These are phyloP conservation scores for Drosophila varians DNA, from an alignment of 1,140 invertebrate genomes.

Conservation along the genomic window DNA sequence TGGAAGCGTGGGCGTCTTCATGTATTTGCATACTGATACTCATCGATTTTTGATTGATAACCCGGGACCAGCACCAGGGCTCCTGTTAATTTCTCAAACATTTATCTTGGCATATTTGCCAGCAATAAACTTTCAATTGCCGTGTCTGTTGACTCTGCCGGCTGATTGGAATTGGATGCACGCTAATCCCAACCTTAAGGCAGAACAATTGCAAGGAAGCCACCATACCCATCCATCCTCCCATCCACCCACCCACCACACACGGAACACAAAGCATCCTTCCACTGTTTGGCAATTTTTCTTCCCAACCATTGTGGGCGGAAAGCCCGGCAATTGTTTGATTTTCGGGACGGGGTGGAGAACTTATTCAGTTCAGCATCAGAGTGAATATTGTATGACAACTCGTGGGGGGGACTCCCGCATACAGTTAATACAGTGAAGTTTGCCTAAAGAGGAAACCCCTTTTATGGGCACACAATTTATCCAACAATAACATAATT, in stretches of 20 bases:
- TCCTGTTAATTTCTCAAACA: slow-evolving; percentile 36
- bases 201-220: slow-evolving; percentile 5
- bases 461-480: background rate
- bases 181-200: slow-evolving; percentile 6
- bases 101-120: slow-evolving; percentile 55
- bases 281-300: slow-evolving; percentile 6
- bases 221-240: background rate
- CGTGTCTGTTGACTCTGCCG: slow-evolving; percentile 45
- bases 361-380: background rate
- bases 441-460: background rate
- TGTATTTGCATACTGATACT: slow-evolving; percentile 29
- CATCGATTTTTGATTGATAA: slow-evolving; percentile 38
- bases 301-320: background rate
- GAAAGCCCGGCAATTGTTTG: slow-evolving; percentile 15
- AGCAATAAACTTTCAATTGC: slow-evolving; percentile 67
- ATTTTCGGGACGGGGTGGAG: background rate
- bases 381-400: background rate
- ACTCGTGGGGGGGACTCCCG: background rate
- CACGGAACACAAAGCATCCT: background rate
- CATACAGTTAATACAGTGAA: background rate
- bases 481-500: background rate
- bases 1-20: background rate
- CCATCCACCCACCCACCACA: background rate
- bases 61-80: background rate
- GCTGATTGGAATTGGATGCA: slow-evolving; percentile 42